Percentiles rank a stretch among this genome's conserved stretches.
Conservation (phyloP, 2,113 vertebrate species). For the Sula dactylatra region DNA sequence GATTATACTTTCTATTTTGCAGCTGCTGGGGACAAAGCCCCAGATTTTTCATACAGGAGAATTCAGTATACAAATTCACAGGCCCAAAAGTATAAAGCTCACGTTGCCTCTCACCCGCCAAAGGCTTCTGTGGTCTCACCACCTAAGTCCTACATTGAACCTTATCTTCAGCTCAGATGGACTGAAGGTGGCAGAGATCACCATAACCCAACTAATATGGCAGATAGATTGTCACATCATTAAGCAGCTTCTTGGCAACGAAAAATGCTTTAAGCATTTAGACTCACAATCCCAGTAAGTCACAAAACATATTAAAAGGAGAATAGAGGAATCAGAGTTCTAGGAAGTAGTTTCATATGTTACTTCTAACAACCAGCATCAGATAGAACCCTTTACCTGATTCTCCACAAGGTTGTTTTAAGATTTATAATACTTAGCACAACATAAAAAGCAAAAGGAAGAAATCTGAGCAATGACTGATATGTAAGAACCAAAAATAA, state of each 20-base stretch:
- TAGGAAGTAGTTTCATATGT: neutral
- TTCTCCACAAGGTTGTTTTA: neutral
- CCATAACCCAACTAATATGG: neutral
- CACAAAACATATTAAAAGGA: neutral
- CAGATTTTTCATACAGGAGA: neutral
- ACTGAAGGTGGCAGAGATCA: neutral
- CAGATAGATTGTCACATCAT: neutral
- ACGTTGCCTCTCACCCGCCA: fast-evolving
- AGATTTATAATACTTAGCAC: neutral
- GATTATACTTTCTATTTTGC: neutral
- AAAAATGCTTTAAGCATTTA: neutral
- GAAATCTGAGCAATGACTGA: neutral
- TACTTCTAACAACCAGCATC: neutral
- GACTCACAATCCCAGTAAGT: neutral
- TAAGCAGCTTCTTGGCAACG: neutral
- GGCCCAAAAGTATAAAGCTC: neutral
- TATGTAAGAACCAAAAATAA: neutral
- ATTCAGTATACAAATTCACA: neutral
- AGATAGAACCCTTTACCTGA: neutral
- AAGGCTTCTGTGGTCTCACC: neutral
- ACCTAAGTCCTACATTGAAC: neutral
- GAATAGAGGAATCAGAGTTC: neutral
- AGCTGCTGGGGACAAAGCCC: neutral
- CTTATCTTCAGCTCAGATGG: neutral
- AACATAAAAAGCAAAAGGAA: neutral